Percentiles rank a stretch among this genome's conserved stretches.
These are phyloP conservation scores for Scortum barcoo DNA, from an alignment of 2,113 vertebrate species.

Conservation along the genomic window DNA sequence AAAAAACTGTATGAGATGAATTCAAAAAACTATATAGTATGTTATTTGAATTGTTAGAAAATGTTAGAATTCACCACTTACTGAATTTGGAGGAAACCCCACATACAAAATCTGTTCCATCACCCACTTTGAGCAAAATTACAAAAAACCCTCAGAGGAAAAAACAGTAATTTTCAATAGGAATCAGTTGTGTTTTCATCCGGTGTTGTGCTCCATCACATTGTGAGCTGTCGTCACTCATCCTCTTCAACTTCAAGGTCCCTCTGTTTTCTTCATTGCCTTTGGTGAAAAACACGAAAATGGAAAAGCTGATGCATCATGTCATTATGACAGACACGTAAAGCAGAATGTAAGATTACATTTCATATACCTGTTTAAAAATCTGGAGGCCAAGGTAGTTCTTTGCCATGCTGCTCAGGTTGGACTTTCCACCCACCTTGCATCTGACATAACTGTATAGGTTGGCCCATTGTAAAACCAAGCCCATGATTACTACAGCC, in stretches of 20 bases:
- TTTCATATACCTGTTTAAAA: constrained; percentile 84
- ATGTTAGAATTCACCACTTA: neutral
- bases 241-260: constrained; percentile 29
- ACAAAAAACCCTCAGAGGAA: constrained; percentile 10
- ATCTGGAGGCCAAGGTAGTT: constrained; percentile 91
- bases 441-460: constrained; percentile 93
- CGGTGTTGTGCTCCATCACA: neutral
- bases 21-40: neutral
- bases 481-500: constrained; percentile 93
- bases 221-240: neutral
- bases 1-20: neutral
- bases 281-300: constrained; percentile 9
- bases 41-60: constrained; percentile 4
- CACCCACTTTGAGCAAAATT: neutral
- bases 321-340: neutral
- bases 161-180: constrained; percentile 11
- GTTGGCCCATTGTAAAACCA: constrained; percentile 93
- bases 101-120: neutral
- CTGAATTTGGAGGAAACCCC: neutral
- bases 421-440: constrained; percentile 90
- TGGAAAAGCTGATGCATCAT: neutral
- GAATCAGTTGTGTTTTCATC: neutral
- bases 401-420: constrained; percentile 89
- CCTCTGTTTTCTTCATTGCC: constrained; percentile 54
- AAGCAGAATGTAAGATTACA: too few species aligned